Conservation (phyloP, 2,113 vertebrate species). For the Forbesichthys agassizii region DNA sequence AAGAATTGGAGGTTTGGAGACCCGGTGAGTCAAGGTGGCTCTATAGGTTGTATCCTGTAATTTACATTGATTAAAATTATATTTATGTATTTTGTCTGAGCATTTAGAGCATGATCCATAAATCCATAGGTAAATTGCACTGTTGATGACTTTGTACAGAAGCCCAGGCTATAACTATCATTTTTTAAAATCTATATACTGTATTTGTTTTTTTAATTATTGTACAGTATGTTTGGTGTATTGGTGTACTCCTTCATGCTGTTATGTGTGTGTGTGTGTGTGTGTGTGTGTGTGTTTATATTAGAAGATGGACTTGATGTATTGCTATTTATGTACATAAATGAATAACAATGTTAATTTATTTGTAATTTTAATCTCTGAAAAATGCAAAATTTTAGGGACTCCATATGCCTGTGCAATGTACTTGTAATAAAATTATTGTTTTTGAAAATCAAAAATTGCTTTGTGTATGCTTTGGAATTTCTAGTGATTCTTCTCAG, state of each 20-base stretch:
- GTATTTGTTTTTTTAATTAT: background rate
- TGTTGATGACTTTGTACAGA: too few relatives aligned
- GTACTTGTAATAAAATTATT: conserved; percentile 28
- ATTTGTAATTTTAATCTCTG: background rate
- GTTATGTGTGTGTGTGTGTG: background rate
- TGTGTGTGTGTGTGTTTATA: background rate
- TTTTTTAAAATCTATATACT: background rate
- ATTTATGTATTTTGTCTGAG: conserved; percentile 56
- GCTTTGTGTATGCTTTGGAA: conserved; percentile 13
- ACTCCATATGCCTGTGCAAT: background rate
- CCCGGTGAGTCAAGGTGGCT: conserved; percentile 77
- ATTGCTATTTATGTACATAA: background rate
- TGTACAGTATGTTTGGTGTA: background rate
- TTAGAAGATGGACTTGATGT: background rate
- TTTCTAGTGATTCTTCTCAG: conserved; percentile 69
- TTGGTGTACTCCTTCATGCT: background rate
- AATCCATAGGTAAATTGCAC: too few relatives aligned
- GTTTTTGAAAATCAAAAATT: conserved; percentile 11
- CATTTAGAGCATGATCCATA: conserved; percentile 43
- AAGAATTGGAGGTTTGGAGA: conserved; percentile 77
- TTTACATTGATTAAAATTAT: conserved; percentile 87
- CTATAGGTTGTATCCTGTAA: conserved; percentile 76
- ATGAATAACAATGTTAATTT: background rate
- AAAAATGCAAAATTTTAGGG: too few relatives aligned
- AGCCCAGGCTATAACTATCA: too few relatives aligned